phyloP scores from a whole-genome alignment of 2,113 vertebrate species.

The Gavialis gangeticus region DNA sequence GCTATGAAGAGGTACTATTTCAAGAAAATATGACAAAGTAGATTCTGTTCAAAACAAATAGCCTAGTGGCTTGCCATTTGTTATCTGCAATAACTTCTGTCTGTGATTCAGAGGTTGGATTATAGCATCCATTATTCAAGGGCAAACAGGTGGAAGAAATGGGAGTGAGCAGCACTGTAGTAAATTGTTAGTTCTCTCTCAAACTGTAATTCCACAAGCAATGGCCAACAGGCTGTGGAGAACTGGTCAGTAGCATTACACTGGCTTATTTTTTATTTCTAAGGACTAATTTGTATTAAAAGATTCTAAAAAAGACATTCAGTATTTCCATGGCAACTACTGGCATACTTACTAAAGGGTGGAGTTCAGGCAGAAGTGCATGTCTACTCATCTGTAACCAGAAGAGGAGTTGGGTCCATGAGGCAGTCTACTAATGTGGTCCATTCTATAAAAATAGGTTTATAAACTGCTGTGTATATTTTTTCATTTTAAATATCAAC shows the following conservation, averaged over 20 bases:
- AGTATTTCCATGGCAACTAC: background rate
- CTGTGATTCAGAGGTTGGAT: background rate
- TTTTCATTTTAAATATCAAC: background rate
- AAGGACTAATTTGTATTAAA: background rate
- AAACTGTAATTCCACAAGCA: rapidly evolving
- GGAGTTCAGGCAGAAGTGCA: background rate
- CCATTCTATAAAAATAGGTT: background rate
- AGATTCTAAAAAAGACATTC: background rate
- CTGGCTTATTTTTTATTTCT: background rate
- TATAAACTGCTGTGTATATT: background rate
- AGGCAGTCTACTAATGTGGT: background rate
- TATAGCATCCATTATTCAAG: background rate
- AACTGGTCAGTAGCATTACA: rapidly evolving
- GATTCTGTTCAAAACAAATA: background rate
- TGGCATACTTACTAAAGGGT: background rate
- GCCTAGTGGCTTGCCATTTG: background rate
- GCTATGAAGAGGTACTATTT: background rate
- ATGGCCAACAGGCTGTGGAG: background rate
- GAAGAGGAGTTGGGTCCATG: background rate
- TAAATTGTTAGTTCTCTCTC: no score
- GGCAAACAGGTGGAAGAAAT: background rate
- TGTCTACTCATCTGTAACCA: background rate
- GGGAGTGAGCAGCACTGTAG: background rate
- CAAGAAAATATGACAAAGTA: background rate
- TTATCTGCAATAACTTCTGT: background rate